Evolutionary conservation across 2,113 vertebrate genomes (phyloP), one percentile per base, ranked within the genome.

Genomic region (Leptobrachium ailaonicum): DNA sequence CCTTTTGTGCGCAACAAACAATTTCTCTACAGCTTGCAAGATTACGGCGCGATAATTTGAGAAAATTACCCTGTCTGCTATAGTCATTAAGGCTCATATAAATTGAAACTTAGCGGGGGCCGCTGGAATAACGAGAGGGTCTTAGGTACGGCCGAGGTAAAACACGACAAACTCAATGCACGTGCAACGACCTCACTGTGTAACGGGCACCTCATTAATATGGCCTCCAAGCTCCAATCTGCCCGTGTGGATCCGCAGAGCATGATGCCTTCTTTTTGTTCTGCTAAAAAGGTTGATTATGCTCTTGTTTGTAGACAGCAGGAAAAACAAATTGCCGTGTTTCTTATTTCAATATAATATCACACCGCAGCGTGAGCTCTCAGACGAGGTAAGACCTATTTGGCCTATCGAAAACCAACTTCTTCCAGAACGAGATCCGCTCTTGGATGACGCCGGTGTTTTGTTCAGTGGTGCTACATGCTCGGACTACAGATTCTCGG

Each of bases 381-480:
- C 41, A 13, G 14, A 12, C 7, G n/a, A 10, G 68, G 50, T 54
- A 67, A 47, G 47, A 68, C 42, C 64, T 42, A 76, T 76, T 76
- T 76, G 13, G 45, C 64, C 47, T 53, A 76, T 76, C 47, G 56
- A 56, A 63, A 56, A 67, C 50, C 66, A 67, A 63, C 66, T 68
- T 76, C 66, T 63, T 76, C 56, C 66, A 42, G 68, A 40, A 32
- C 68, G 63, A 68, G 63, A 76, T 76, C 75, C 68, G 75, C 64
- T 67, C 75, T 76, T 76, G 75, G 66, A 68, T 40, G 63, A 67
- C 75, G 63, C 68, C 66, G 66, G 56, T 56, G 63, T 64, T 76
- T 68, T 56, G 75, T 66, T 76, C 68, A 44, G 47, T 41, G 1
- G 40, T 7, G 9, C 44, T 7, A 67, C 75, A 58, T 10, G 75